A percentile compares a stretch with the other conserved stretches of the same genome.
Conservation (phyloP, 2,888 invertebrate species). For the Andrena minutula region DNA sequence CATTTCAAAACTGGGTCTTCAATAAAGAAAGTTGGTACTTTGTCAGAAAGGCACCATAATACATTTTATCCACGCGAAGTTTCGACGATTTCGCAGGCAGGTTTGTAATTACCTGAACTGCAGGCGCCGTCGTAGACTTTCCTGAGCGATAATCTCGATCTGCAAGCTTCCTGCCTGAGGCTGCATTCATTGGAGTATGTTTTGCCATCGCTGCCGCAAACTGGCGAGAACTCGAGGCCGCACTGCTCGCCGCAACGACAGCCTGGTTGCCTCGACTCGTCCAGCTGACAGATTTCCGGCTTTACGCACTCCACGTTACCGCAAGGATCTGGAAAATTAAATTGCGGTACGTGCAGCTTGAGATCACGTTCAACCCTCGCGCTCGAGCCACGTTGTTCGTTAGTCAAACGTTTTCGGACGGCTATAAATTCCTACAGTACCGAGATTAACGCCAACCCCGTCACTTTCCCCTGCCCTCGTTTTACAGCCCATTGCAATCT, state of each 20-base stretch:
- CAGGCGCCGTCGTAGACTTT: constrained; percentile 94
- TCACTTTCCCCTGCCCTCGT: not conserved
- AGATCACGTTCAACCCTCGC: constrained; percentile 15
- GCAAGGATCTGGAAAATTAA: constrained; percentile 91
- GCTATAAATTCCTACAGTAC: not conserved
- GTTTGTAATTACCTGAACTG: constrained; percentile 88
- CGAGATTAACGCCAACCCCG: not conserved
- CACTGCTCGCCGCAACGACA: constrained; percentile 93
- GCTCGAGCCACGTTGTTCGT: constrained; percentile 2
- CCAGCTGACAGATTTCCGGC: constrained; percentile 93
- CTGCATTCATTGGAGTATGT: constrained; percentile 94
- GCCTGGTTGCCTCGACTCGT: constrained; percentile 90
- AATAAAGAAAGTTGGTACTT: too few relatives aligned
- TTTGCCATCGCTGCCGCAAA: constrained; percentile 92
- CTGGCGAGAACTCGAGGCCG: constrained; percentile 90
- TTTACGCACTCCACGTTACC: constrained; percentile 91
- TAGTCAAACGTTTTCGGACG: constrained; percentile 1
- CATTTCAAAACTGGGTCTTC: too few relatives aligned
- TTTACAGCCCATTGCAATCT: not conserved
- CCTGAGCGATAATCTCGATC: constrained; percentile 89
- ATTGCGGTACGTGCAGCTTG: constrained; percentile 41
- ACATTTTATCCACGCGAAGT: not conserved
- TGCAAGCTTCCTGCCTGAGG: constrained; percentile 92
- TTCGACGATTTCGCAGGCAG: not conserved
- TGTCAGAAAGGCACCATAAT: not conserved